Base-by-base conservation (phyloP, 2,113 vertebrate species). In the Typhlomys cinereus region DNA sequence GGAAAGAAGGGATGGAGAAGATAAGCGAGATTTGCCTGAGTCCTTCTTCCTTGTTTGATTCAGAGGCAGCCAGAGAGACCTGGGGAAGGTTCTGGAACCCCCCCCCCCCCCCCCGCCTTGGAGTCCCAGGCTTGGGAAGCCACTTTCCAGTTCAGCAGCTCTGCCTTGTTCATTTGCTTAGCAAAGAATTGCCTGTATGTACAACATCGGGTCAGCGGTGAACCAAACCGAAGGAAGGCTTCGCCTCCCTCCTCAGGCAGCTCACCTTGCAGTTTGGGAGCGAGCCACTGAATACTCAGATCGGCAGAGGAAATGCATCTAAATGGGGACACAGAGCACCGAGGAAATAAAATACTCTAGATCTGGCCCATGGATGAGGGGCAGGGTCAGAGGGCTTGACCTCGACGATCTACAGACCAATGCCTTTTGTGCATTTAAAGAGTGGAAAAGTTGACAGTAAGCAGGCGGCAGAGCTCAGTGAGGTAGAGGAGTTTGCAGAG, bases 81-180 rank as follows among this genome's bases (percentile, higher is more conserved):
- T 17, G 27, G 48, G 25, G 74, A 75, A 90, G 31, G 59, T 74
- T 96, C 94, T 93, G 89, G 81, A 95, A 89, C 90, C 88, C 27
- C 66, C 18, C n/a, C n/a, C n/a, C n/a, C n/a, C n/a, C n/a, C n/a
- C n/a, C n/a, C n/a, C n/a, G n/a, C n/a, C 44, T 46, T 17, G 15
- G 66, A 12, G 34, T 13, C 73, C 34, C 21, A 23, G n/a, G 23
- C 62, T 78, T 21, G 50, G 7, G 4, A 46, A 20, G 48, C 52
- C 18, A 36, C 50, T 36, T 81, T 23, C 18, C 4, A 13, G 25
- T 86, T 64, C 31, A 4, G 29, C 29, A 34, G 44, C 41, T 41
- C 46, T 50, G 11, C 3, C 48, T 75, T 29, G 52, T 59, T 88
- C 92, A 46, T 88, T 91, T 78, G 12, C 71, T 89, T 73, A 50